phyloP scores from a whole-genome alignment of 2,113 vertebrate genomes.

The Dromaius novaehollandiae region DNA sequence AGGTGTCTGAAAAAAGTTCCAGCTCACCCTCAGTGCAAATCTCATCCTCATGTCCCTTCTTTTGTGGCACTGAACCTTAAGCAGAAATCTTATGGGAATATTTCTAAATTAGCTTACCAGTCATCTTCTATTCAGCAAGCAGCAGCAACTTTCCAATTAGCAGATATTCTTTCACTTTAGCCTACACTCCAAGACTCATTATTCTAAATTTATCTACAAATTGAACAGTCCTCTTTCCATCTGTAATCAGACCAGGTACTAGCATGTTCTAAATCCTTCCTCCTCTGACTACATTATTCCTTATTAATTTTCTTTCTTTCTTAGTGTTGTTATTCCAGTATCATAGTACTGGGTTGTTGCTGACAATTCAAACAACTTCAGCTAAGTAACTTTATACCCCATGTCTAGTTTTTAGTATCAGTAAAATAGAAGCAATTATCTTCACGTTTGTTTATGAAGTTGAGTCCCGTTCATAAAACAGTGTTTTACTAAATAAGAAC shows the following conservation, averaged over 20 bases:
- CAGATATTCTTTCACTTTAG: conserved; percentile 3
- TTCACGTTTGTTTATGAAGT: not conserved
- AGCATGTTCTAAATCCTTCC: not conserved
- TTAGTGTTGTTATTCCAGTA: not conserved
- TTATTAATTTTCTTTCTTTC: conserved; percentile 13
- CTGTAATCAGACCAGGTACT: conserved; percentile 42
- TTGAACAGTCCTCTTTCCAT: not conserved
- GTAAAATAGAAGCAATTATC: not conserved
- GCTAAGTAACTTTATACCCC: not conserved
- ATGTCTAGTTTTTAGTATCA: not conserved
- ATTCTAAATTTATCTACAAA: conserved; percentile 51
- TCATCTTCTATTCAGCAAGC: not conserved
- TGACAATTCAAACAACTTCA: not conserved
- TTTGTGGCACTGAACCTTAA: not conserved
- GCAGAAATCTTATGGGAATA: not conserved
- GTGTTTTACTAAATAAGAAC: not conserved
- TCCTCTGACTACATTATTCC: not conserved
- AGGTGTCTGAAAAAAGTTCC: not conserved
- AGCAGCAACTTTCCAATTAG: conserved; percentile 53
- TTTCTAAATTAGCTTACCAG: not conserved
- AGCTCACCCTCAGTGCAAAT: not conserved
- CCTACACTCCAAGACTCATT: conserved; percentile 26
- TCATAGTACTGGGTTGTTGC: not conserved
- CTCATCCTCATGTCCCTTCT: not conserved
- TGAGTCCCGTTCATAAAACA: not conserved